phyloP scores from a whole-genome alignment of 2,113 vertebrate genomes.

The Gobio gobio region DNA sequence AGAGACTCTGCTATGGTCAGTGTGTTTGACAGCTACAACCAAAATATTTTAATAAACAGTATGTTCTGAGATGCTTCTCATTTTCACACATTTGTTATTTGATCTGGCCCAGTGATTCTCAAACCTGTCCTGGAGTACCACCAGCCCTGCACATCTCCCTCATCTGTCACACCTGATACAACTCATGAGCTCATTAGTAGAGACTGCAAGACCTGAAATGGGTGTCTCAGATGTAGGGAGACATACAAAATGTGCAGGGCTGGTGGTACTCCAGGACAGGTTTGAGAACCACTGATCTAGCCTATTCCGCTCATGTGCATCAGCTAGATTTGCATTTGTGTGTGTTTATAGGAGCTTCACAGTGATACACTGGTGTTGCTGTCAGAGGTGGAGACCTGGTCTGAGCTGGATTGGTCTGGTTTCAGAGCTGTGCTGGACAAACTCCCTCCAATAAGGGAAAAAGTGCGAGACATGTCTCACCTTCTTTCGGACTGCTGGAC shows the following conservation, averaged over 20 bases:
- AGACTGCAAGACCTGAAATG: too few species aligned
- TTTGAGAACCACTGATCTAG: neutral
- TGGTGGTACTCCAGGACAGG: too few species aligned
- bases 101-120: neutral
- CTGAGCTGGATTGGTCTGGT: constrained; percentile 74
- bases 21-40: neutral
- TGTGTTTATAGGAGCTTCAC: constrained; percentile 72
- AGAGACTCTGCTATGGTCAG: constrained; percentile 76
- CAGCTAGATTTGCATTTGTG: neutral
- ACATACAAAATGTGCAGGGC: too few species aligned
- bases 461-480: constrained; percentile 77
- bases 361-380: constrained; percentile 73
- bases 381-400: constrained; percentile 73
- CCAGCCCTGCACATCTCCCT: too few species aligned
- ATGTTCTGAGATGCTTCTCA: neutral
- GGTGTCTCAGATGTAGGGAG: too few species aligned
- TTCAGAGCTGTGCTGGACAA: constrained; percentile 72
- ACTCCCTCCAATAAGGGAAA: constrained; percentile 76
- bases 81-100: neutral
- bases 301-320: neutral
- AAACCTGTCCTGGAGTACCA: too few species aligned
- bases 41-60: neutral
- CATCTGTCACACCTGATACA: too few species aligned
- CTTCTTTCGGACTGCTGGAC: constrained; percentile 83
- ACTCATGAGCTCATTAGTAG: too few species aligned